phyloP scores from a whole-genome alignment of 2,113 vertebrate genomes.

The Lonchura striata region DNA sequence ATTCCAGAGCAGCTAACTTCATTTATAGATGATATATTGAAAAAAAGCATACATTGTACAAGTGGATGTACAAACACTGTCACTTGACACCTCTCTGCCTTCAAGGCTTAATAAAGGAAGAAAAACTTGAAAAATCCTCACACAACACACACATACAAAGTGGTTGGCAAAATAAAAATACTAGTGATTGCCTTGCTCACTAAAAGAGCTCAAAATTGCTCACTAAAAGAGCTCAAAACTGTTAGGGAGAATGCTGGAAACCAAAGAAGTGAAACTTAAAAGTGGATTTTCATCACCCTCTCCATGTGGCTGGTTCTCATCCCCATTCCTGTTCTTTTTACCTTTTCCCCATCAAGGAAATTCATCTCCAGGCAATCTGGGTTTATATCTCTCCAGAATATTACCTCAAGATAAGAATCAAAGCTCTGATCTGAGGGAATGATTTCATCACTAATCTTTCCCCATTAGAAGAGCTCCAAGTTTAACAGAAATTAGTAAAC shows the following conservation, averaged over 20 bases:
- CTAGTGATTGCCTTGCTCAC: not conserved
- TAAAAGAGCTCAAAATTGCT: not conserved
- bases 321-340: not conserved
- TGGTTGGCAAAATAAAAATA: not conserved
- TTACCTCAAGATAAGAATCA: conserved; percentile 48
- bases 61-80: not conserved
- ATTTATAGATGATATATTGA: not conserved
- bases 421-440: not conserved
- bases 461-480: conserved; percentile 26
- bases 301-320: not conserved
- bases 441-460: conserved; percentile 4
- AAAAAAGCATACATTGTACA: not conserved
- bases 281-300: not conserved
- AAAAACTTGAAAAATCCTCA: not conserved
- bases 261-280: not conserved
- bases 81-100: not conserved
- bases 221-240: not conserved
- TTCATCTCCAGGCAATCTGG: not conserved
- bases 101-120: not conserved
- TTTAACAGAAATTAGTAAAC: conserved; percentile 48
- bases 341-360: not conserved
- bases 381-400: conserved; percentile 37
- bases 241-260: not conserved
- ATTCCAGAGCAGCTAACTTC: not conserved
- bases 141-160: not conserved